Base-by-base conservation (phyloP, 1,140 invertebrate genomes). In the Arion vulgaris region DNA sequence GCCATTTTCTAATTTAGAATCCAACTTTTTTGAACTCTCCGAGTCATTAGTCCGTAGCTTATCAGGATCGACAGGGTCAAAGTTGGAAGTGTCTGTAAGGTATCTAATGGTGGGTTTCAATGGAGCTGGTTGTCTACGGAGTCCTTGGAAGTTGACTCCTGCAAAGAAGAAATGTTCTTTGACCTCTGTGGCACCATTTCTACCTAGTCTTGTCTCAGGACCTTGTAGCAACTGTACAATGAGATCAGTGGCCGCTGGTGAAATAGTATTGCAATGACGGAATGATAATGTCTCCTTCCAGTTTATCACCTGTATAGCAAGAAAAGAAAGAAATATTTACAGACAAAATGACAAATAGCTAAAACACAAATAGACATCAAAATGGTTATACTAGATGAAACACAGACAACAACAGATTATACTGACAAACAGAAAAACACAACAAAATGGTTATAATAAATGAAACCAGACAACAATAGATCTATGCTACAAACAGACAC, bases 101-200 rank as follows among this genome's bases (percentile, higher is more conserved):
- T 97, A 96, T 73, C 96, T 95, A 84, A 99, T 99, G 82, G 95
- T 94, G n/a, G 99, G 99, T 91, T 97, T 96, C 91, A 98, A 96
- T 0, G 98, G 97, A 19, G 99, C 97, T 73, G 94, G 94, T 91
- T 97, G 96, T 78, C 96, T 94, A 38, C 98, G 94, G 75, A 99
- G 93, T 51, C 96, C 97, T n/a, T 89, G 89, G 90, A 98, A 98
- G 91, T 98, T 96, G 80, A 99, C 95, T 85, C 94, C 95, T 83
- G 94, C 94, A 89, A 99, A 99, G 93, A 99, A 99, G 0, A 95
- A 95, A 93, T 99, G 98, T 49, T 94, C 86, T 91, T 99, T 99
- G 1, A 99, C 96, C 93, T 99, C 98, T 73, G 95, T 95, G 9
- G 98, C 97, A 38, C 94, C 94, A 86, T 97, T 96, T 89, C 96